Conservation (phyloP, 2,888 invertebrate genomes). For the Biston betularia region DNA sequence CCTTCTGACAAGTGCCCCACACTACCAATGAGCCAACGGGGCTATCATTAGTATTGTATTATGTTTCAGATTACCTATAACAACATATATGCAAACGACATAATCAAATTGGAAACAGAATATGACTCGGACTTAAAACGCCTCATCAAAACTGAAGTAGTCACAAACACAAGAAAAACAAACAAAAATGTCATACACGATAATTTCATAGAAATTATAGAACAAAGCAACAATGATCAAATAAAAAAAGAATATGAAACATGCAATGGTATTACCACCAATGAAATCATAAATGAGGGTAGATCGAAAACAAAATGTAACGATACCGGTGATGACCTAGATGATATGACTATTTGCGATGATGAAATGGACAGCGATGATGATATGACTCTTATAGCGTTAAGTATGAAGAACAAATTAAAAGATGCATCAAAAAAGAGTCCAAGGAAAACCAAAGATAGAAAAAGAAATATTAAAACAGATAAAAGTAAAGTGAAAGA, state of each 20-base stretch:
- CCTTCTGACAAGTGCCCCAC: too few species aligned
- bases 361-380: slow-evolving; percentile 2
- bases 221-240: neutral
- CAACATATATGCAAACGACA: slow-evolving; percentile 4
- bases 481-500: slow-evolving; percentile 6
- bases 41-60: too few species aligned
- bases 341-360: neutral
- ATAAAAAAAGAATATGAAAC: slow-evolving; percentile 7
- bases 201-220: neutral
- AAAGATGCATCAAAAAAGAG: neutral
- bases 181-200: neutral
- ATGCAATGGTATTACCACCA: neutral
- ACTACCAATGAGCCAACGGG: too few species aligned
- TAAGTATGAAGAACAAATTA: slow-evolving; percentile 1
- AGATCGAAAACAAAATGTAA: neutral
- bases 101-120: slow-evolving; percentile 12
- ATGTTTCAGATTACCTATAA: neutral
- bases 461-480: neutral
- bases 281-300: slow-evolving; percentile 1
- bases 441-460: slow-evolving; percentile 6
- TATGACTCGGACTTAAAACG: neutral
- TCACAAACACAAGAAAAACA: neutral
- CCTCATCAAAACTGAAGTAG: slow-evolving; percentile 2
- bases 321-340: neutral
- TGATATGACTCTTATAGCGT: neutral